These are phyloP conservation scores for Strongylocentrotus purpuratus DNA, from an alignment of 35 echinoderm and acorn worm genomes.

Conservation along the genomic window DNA sequence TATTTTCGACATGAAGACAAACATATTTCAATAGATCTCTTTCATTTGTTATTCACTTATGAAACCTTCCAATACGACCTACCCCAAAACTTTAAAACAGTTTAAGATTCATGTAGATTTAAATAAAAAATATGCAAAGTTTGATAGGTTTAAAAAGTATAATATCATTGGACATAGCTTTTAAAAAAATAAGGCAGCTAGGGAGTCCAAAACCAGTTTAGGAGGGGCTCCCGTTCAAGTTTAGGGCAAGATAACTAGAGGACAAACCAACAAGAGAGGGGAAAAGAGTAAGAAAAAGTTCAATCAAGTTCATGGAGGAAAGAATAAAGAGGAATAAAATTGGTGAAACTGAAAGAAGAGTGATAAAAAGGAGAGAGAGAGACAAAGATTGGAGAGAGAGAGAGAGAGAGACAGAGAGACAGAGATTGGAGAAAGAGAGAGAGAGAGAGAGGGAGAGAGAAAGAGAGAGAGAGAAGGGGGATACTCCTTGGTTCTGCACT, in stretches of 20 bases:
- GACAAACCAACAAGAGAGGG: not conserved
- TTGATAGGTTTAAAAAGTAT: too few species aligned
- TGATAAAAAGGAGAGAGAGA: not conserved
- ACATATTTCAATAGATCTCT: too few species aligned
- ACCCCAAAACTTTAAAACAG: too few species aligned
- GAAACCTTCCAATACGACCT: too few species aligned
- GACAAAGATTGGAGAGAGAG: too few species aligned
- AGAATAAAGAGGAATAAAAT: not conserved
- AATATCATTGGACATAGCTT: too few species aligned
- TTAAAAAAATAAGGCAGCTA: too few species aligned
- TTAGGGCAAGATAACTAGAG: not conserved
- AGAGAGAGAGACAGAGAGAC: not conserved
- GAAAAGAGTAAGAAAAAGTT: not conserved
- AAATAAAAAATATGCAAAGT: too few species aligned
- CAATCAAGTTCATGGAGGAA: not conserved
- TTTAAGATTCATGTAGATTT: too few species aligned
- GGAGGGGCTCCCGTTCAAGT: not conserved
- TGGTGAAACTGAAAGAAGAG: not conserved
- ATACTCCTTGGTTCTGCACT: not conserved
- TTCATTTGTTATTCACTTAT: too few species aligned
- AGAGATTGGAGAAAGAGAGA: not conserved
- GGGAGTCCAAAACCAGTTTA: not conserved
- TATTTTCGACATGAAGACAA: too few species aligned
- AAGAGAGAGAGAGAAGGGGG: not conserved
- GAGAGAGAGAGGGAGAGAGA: not conserved